Base-by-base conservation (phyloP, 2,888 invertebrate genomes). In the Erpobdella octoculata region DNA sequence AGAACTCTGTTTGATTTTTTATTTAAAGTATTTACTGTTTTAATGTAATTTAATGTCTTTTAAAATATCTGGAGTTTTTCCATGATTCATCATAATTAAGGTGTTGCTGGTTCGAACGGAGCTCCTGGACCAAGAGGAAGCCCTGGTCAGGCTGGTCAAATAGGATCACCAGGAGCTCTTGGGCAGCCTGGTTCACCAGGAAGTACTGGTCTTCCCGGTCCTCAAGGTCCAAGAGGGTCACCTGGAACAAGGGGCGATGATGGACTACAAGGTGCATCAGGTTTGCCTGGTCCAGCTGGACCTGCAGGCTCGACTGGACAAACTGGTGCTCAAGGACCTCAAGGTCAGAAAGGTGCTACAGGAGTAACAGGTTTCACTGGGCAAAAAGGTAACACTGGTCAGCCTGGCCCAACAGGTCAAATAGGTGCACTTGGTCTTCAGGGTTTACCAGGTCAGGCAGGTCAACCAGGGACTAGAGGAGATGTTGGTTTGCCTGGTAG, bases 141-240 rank as follows among this genome's bases (percentile, higher is more conserved):
- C 21, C 48, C 68, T n/a, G 73, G 73, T 35, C 41, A 33, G 5
- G 64, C 59, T 36, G 73, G 73, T 37, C 36, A n/a, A 18, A 31
- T 41, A 41, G 74, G 74, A 28, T 12, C 58, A 15, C 70, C 70
- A 6, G 74, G 71, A 21, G 68, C 58, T 28, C 18, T 36, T 33
- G 70, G 70, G 28, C 70, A 31, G 36, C 53, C 21, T 37, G 70
- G 70, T n/a, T 35, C 61, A 18, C 15, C 61, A 5, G 70, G 70
- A 8, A 25, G n/a, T 38, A 5, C 41, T 61, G 70, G 70, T 33
- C n/a, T n/a, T n/a, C 36, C 37, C n/a, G 70, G 70, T 58, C 38
- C 74, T 2, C 61, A 66, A 12, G 79, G 79, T 6, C 35, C 58
- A 21, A n/a, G 69, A 58, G 76, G 76, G 21, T 36, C 74, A 28